phyloP scores from a whole-genome alignment of 2,797 vertebrate species.

The Picus viridis region DNA sequence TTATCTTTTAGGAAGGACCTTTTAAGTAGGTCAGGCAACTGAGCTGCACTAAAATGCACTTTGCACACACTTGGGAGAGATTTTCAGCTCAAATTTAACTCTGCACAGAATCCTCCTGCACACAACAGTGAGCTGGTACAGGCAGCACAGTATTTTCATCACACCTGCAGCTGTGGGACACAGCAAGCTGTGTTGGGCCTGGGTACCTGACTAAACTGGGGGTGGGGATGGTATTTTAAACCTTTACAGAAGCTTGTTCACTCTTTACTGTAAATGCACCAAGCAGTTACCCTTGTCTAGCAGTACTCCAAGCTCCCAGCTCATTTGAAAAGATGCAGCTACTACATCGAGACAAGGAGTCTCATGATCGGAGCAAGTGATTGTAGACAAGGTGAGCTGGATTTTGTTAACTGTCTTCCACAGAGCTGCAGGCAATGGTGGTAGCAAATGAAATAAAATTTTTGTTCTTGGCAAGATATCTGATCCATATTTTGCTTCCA shows the following conservation, averaged over 20 bases:
- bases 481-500: not conserved
- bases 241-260: not conserved
- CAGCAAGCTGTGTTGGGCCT: not conserved
- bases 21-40: not conserved
- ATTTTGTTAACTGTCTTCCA: not conserved
- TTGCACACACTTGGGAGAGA: not conserved
- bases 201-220: not conserved
- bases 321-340: not conserved
- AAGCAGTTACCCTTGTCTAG: not conserved
- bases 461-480: not conserved
- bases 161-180: not conserved
- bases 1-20: not conserved
- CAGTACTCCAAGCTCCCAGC: not conserved
- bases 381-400: not conserved
- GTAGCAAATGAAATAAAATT: not conserved
- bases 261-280: fast-evolving
- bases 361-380: not conserved
- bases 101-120: not conserved
- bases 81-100: conserved; percentile 36
- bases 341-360: not conserved
- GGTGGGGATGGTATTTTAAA: not conserved
- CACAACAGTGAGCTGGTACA: not conserved
- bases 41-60: not conserved
- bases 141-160: not conserved
- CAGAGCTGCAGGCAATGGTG: fast-evolving